A percentile compares a stretch with the other conserved stretches of the same genome.
Evolutionary conservation across 2,888 invertebrate species (phyloP).

Genomic region (Galerucella calmariensis): DNA sequence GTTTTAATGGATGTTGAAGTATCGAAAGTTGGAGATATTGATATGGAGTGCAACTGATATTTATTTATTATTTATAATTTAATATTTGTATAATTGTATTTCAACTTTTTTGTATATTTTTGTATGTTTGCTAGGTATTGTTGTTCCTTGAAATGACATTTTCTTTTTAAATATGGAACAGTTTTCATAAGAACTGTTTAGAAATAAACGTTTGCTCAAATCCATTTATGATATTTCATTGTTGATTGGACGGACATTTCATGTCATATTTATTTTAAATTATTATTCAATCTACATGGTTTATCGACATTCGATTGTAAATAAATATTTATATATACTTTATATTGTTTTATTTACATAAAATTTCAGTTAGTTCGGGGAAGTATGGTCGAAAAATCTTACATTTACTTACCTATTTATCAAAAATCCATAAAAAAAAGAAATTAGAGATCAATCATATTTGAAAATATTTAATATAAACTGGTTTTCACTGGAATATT

Average conservation of each 20-base stretch:
- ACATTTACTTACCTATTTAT: too few relatives aligned
- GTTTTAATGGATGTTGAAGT: conserved; percentile 41
- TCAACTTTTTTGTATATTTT: conserved; percentile 47
- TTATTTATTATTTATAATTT: conserved; percentile 52
- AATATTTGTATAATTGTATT: conserved; percentile 44
- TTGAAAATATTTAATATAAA: too few relatives aligned
- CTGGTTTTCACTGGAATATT: too few relatives aligned
- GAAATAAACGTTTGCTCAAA: conserved; percentile 44
- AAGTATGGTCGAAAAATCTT: too few relatives aligned
- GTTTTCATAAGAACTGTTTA: conserved; percentile 43
- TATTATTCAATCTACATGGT: conserved; percentile 32
- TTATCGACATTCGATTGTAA: conserved; percentile 38
- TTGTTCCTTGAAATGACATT: conserved; percentile 24
- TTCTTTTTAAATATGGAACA: conserved; percentile 23
- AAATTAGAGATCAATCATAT: too few relatives aligned
- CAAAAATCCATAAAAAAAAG: too few relatives aligned
- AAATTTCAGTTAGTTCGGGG: neutral
- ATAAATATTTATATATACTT: conserved; percentile 37
- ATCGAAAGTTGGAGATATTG: conserved; percentile 42
- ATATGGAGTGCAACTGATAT: conserved; percentile 50
- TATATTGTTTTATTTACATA: neutral
- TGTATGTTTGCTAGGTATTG: conserved; percentile 33
- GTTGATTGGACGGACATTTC: conserved; percentile 25
- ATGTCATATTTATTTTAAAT: conserved; percentile 38
- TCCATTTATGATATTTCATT: conserved; percentile 34